phyloP scores from a whole-genome alignment of 2,888 invertebrate genomes.

The Leptura quadrifasciata region DNA sequence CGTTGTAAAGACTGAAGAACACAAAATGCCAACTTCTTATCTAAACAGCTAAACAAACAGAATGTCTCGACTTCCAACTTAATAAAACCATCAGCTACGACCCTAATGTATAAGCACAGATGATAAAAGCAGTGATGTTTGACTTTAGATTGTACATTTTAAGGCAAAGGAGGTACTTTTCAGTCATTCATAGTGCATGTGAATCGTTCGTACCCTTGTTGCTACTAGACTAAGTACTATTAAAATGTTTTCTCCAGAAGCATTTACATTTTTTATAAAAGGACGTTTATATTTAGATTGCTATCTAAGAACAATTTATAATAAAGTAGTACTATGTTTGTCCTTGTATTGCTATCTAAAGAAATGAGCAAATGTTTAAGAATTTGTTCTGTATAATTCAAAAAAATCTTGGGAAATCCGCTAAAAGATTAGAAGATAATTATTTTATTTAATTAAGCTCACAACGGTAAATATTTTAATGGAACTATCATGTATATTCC shows the following conservation, averaged over 20 bases:
- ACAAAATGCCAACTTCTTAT: slow-evolving; percentile 8
- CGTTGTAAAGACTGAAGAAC: background rate
- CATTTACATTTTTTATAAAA: background rate
- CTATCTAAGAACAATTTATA: slow-evolving; percentile 3
- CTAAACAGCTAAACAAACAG: slow-evolving; percentile 15
- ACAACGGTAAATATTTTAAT: background rate
- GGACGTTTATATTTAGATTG: background rate
- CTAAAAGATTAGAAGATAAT: background rate
- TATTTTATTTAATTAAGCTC: background rate
- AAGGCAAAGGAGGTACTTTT: slow-evolving; percentile 2
- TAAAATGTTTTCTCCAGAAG: slow-evolving; percentile 12
- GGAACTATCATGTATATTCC: background rate
- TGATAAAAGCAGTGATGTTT: slow-evolving; percentile 18
- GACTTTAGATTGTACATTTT: background rate
- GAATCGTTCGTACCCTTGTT: background rate
- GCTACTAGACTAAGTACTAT: background rate
- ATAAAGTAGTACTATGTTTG: background rate
- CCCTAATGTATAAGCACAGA: background rate
- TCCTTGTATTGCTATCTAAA: background rate
- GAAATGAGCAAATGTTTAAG: background rate
- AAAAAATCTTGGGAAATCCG: background rate
- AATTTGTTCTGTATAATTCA: background rate
- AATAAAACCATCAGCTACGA: background rate
- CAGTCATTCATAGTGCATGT: background rate
- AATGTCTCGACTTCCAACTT: slow-evolving; percentile 3